phyloP scores from a whole-genome alignment of 2,797 vertebrate genomes.

The Eidolon dupreanum region DNA sequence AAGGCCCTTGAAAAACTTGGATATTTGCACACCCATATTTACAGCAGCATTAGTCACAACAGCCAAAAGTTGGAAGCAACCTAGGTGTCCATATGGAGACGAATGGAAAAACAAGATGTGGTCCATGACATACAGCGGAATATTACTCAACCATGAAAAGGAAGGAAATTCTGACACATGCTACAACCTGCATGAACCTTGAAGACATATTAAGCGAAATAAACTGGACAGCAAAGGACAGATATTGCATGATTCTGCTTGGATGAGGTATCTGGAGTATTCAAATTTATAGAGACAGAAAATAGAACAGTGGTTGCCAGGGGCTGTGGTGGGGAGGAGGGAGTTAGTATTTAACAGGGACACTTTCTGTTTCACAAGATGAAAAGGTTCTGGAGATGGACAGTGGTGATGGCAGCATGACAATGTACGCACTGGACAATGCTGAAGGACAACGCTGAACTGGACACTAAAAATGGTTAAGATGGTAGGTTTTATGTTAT shows the following conservation, averaged over 20 bases:
- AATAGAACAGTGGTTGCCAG: fast-evolving
- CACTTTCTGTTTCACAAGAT: neutral
- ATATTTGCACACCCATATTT: neutral
- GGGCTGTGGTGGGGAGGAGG: fast-evolving
- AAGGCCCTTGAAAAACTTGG: neutral
- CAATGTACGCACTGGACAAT: fast-evolving
- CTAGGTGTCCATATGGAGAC: fast-evolving
- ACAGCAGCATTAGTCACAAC: neutral
- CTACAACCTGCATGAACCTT: neutral
- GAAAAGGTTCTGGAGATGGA: neutral
- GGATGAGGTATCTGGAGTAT: fast-evolving
- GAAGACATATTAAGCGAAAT: neutral
- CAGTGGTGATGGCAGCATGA: fast-evolving
- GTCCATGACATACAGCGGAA: fast-evolving
- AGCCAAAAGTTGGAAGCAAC: too few species aligned
- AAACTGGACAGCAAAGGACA: fast-evolving
- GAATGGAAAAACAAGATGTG: neutral
- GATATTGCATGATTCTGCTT: neutral
- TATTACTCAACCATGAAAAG: neutral
- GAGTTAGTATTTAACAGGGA: neutral
- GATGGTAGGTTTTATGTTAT: neutral
- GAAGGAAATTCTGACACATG: neutral
- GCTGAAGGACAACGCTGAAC: too few species aligned
- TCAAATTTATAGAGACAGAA: neutral
- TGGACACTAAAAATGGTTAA: neutral